phyloP scores from a whole-genome alignment of 2,113 vertebrate species.

The Coracopsis vasa region DNA sequence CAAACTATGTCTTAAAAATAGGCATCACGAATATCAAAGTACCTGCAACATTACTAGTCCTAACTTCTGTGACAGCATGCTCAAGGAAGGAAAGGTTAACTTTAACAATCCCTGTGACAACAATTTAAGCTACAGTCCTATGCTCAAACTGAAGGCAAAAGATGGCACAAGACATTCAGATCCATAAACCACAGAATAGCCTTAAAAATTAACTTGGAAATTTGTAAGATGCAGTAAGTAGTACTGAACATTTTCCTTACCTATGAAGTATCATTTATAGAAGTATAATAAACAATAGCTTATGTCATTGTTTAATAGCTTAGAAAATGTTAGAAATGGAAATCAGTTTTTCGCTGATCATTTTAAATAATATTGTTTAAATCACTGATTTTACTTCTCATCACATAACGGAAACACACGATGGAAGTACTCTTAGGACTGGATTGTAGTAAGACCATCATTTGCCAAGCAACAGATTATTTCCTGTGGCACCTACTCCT shows the following conservation, averaged over 20 bases:
- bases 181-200: background rate
- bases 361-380: background rate
- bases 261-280: background rate
- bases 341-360: background rate
- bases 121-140: background rate
- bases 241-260: background rate
- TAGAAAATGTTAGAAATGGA: background rate
- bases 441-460: background rate
- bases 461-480: background rate
- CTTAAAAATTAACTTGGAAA: background rate
- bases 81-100: background rate
- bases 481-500: background rate
- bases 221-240: background rate
- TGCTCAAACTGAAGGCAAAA: background rate
- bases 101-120: background rate
- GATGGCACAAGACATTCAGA: background rate
- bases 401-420: fast-evolving
- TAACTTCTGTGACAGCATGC: background rate
- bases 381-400: background rate
- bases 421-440: background rate
- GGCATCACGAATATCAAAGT: background rate
- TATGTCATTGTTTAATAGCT: background rate
- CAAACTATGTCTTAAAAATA: background rate
- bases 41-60: background rate
- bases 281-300: background rate